Base-by-base conservation (phyloP, 2,888 invertebrate species). In the Hyposoter didymator region DNA sequence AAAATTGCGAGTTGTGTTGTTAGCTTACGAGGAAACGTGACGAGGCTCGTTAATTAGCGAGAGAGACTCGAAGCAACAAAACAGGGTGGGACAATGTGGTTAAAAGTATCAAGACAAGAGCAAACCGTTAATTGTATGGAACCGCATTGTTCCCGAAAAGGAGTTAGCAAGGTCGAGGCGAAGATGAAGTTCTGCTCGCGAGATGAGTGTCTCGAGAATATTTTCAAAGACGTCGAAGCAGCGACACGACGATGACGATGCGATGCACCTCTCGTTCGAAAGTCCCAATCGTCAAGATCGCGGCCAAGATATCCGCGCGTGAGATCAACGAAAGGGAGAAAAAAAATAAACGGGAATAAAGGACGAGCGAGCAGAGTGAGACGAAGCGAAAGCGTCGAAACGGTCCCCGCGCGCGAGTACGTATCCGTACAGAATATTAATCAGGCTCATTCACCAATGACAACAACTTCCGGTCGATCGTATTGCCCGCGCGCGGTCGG, bases 91-190 rank as follows among this genome's bases (percentile, higher is more conserved):
- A 78, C 28, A 55, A 78, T 69, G 69, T 14, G 35, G 43, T 73
- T 39, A 72, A 66, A 80, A 75, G 52, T 19, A 28, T n/a, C 1
- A 74, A 84, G 82, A 70, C 35, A 47, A 32, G 43, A 32, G 35
- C 74, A 47, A 82, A 86, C 69, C 87, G 82, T 88, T 85, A 87
- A 88, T 87, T 85, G 83, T 78, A 87, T 85, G 84, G 73, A 79
- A 78, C 85, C 82, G 83, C 85, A 87, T 88, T 88, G 87, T 88
- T 88, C 85, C 81, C 83, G 76, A 84, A 88, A 82, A 85, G 84
- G 84, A 69, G 69, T 52, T 55, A 82, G 80, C 87, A 86, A 87
- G 84, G 87, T 87, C 87, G 86, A 67, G 66, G n/a, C n/a, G 32
- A 62, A 82, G 78, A 75, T 76, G 82, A 84, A 84, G 76, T 28